Conservation (phyloP, 2,888 invertebrate species). For the Geotrupes spiniger region DNA sequence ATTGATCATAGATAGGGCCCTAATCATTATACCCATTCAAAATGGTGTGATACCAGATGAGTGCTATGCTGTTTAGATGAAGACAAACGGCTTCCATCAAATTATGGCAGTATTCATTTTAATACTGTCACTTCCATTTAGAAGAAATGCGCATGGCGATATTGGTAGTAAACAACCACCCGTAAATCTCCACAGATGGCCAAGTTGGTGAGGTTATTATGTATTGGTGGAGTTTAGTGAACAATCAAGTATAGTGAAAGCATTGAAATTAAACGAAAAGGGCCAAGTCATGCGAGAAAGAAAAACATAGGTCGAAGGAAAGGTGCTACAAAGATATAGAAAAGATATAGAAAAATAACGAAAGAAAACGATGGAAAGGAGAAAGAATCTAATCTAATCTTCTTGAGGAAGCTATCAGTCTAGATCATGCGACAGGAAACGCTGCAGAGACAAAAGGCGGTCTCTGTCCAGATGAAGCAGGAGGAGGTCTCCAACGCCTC, state of each 20-base stretch:
- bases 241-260: slow-evolving; percentile 83
- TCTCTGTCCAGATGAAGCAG: slow-evolving; percentile 49
- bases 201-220: slow-evolving; percentile 89
- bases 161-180: slow-evolving; percentile 75
- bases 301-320: slow-evolving; percentile 43
- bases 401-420: slow-evolving; percentile 61
- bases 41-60: slow-evolving; percentile 94
- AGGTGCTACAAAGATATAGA: slow-evolving; percentile 35
- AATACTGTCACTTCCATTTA: no score
- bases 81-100: slow-evolving; percentile 87
- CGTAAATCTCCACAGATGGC: slow-evolving; percentile 68
- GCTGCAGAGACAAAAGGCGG: slow-evolving; percentile 49
- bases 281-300: slow-evolving; percentile 45
- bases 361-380: slow-evolving; percentile 46
- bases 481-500: slow-evolving; percentile 49
- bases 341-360: slow-evolving; percentile 37
- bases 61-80: slow-evolving; percentile 87
- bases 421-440: slow-evolving; percentile 43
- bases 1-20: slow-evolving; percentile 95
- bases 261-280: slow-evolving; percentile 79
- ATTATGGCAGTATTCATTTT: slow-evolving; percentile 82
- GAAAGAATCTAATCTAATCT: slow-evolving; percentile 43
- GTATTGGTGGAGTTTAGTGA: slow-evolving; percentile 93
- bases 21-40: slow-evolving; percentile 90
- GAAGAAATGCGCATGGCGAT: slow-evolving; percentile 96